Percentiles rank a stretch among this genome's conserved stretches.
phyloP scores from a whole-genome alignment of 2,797 vertebrate species.

The Apogon hyalosoma region DNA sequence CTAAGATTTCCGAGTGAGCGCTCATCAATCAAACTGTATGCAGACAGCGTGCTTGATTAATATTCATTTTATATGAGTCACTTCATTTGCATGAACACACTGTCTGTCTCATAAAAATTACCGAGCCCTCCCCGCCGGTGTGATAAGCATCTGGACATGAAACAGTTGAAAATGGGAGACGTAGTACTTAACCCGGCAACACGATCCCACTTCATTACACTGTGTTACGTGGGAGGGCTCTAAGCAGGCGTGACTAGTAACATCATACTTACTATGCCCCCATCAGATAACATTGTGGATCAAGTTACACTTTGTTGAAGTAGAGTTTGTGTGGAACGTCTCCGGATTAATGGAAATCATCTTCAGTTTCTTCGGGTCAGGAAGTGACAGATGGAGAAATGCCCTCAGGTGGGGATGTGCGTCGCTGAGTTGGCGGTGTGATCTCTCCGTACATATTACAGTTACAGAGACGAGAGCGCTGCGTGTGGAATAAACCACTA shows the following conservation, averaged over 20 bases:
- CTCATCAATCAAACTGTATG: constrained; percentile 74
- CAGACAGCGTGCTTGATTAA: constrained; percentile 73
- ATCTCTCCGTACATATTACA: neutral
- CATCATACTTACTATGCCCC: constrained; percentile 62
- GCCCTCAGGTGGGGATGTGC: constrained; percentile 47
- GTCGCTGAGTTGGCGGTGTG: constrained; percentile 5
- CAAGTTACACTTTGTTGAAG: constrained; percentile 64
- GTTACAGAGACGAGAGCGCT: neutral
- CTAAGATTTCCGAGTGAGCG: constrained; percentile 66
- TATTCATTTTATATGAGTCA: constrained; percentile 69
- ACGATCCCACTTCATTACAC: constrained; percentile 73
- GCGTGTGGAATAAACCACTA: neutral
- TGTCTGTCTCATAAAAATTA: constrained; percentile 71
- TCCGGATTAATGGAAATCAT: constrained; percentile 58
- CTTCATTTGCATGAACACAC: constrained; percentile 77
- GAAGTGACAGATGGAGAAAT: constrained; percentile 51
- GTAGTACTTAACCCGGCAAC: constrained; percentile 69
- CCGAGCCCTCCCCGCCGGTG: constrained; percentile 51
- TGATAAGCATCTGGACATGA: constrained; percentile 78
- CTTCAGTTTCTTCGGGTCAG: constrained; percentile 62
- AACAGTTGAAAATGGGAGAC: constrained; percentile 70
- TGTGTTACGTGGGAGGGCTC: constrained; percentile 62
- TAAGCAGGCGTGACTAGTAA: constrained; percentile 69
- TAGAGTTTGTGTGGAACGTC: constrained; percentile 32
- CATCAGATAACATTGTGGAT: constrained; percentile 68